Conservation (phyloP, 2,888 invertebrate genomes). For the Euclidia mi region DNA sequence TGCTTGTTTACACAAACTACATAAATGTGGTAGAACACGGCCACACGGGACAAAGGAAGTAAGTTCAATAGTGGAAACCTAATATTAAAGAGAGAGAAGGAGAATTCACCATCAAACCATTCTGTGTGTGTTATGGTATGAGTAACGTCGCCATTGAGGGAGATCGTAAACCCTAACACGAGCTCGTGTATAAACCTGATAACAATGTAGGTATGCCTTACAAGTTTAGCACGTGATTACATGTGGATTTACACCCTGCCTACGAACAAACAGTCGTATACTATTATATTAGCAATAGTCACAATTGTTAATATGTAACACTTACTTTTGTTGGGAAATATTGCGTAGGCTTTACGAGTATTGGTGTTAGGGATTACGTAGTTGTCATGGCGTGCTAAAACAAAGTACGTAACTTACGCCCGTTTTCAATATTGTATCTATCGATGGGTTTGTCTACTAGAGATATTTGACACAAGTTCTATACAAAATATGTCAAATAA, state of each 20-base stretch:
- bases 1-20: slow-evolving; percentile 63
- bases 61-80: slow-evolving; percentile 45
- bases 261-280: too few species aligned
- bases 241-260: not conserved
- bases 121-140: slow-evolving; percentile 3
- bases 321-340: too few species aligned
- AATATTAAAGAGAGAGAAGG: not conserved
- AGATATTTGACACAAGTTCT: too few species aligned
- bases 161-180: slow-evolving; percentile 12
- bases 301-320: too few species aligned
- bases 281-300: too few species aligned
- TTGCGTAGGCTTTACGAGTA: too few species aligned
- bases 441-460: too few species aligned
- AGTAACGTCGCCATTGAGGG: slow-evolving; percentile 19
- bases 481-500: too few species aligned
- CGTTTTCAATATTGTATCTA: too few species aligned
- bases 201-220: slow-evolving; percentile 14
- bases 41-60: slow-evolving; percentile 66
- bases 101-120: slow-evolving; percentile 7
- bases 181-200: slow-evolving; percentile 11
- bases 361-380: too few species aligned
- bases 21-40: slow-evolving; percentile 44
- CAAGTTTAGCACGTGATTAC: slow-evolving; percentile 2
- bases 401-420: too few species aligned
- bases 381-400: too few species aligned